Conservation (phyloP, 2,888 invertebrate species). For the Chalcis sispes region DNA sequence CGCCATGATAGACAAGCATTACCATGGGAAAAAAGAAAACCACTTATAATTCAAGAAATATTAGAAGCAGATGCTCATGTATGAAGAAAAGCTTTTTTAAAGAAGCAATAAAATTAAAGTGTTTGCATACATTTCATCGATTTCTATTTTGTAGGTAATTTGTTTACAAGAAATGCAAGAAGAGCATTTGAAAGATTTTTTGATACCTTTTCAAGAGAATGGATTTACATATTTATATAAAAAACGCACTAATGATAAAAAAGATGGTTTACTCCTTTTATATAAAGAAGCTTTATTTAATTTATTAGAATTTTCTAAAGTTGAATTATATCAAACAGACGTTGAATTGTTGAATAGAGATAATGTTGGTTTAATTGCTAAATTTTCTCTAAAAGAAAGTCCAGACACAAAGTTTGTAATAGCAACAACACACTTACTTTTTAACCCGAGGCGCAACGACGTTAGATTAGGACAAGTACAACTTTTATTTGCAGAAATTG, state of each 20-base stretch:
- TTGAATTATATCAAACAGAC: slow-evolving; percentile 84
- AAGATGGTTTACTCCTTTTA: slow-evolving; percentile 95
- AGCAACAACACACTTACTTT: slow-evolving; percentile 96
- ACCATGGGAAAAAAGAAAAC: slow-evolving; percentile 83
- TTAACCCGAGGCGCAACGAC: slow-evolving; percentile 93
- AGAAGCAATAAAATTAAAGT: slow-evolving; percentile 40
- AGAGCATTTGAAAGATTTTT: slow-evolving; percentile 82
- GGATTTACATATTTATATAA: slow-evolving; percentile 89
- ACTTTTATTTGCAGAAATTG: slow-evolving; percentile 89
- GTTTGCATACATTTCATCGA: slow-evolving; percentile 24
- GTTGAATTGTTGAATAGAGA: slow-evolving; percentile 86
- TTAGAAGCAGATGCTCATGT: slow-evolving; percentile 80
- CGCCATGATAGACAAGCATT: slow-evolving; percentile 80
- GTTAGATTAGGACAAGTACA: slow-evolving; percentile 93
- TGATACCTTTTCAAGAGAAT: slow-evolving; percentile 77
- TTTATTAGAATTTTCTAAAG: slow-evolving; percentile 81
- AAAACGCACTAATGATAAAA: slow-evolving; percentile 86
- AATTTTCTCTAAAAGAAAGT: slow-evolving; percentile 80
- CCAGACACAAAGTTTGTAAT: slow-evolving; percentile 82
- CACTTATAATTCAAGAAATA: slow-evolving; percentile 80
- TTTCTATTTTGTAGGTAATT: slow-evolving; percentile 80
- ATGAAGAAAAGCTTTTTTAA: slow-evolving; percentile 63
- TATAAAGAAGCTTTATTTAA: slow-evolving; percentile 84
- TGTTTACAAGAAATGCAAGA: slow-evolving; percentile 95
- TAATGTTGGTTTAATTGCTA: slow-evolving; percentile 90